These are phyloP conservation scores for Latrodectus geometricus DNA, from an alignment of 1,140 invertebrate species.

Conservation along the genomic window DNA sequence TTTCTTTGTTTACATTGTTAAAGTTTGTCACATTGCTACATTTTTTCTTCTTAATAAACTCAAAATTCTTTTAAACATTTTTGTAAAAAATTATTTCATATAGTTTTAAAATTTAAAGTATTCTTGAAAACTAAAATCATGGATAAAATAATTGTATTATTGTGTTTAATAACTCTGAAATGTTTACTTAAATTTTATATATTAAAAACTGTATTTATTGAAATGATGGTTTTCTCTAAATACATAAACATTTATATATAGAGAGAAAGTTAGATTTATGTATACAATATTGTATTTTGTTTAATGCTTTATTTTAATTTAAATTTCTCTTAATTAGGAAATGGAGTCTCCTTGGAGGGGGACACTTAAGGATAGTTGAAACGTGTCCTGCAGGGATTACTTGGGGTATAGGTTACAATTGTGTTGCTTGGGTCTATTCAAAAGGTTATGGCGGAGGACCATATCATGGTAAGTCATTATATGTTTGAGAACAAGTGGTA, in stretches of 20 bases:
- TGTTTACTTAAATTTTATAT: no score
- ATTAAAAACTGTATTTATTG: no score
- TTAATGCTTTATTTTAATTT: background rate
- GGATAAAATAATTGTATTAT: no score
- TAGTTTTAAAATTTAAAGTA: no score
- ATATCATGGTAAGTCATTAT: slow-evolving; percentile 75
- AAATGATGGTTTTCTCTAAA: background rate
- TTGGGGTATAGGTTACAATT: slow-evolving; percentile 89
- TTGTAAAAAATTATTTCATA: no score
- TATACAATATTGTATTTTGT: background rate
- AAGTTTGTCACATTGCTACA: no score
- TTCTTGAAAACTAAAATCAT: no score
- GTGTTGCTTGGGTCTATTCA: slow-evolving; percentile 86
- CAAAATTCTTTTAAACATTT: no score
- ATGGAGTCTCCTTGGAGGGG: slow-evolving; percentile 68
- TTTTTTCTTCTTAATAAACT: no score
- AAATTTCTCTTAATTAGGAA: slow-evolving; percentile 41
- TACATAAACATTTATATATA: background rate
- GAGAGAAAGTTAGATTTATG: background rate
- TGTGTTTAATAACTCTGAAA: no score
- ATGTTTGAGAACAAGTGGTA: background rate
- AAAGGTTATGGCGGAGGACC: slow-evolving; percentile 86
- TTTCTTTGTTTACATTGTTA: no score
- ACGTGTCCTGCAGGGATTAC: slow-evolving; percentile 80
- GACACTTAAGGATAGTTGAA: slow-evolving; percentile 84